phyloP scores from a whole-genome alignment of 92 coral and sea anemone genomes.

The Pocillopora grandis region DNA sequence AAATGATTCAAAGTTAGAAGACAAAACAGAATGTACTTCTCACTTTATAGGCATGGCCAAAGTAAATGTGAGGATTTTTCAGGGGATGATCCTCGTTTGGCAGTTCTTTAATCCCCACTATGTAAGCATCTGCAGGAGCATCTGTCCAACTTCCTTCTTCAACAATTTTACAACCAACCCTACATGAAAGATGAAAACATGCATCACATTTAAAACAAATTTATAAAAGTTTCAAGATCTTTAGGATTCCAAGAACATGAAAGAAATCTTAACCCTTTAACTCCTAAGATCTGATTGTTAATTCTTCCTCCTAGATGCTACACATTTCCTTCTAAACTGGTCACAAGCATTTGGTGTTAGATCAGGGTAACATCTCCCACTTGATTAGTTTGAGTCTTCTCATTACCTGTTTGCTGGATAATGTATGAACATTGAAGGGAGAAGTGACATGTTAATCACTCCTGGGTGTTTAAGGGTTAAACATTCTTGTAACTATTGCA shows the following conservation, averaged over 20 bases:
- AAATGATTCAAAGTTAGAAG: background rate
- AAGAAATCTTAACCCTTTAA: background rate
- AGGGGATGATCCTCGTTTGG: slow-evolving; percentile 33
- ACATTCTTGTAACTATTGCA: background rate
- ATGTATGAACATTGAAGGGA: no score
- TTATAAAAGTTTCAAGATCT: no score
- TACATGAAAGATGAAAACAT: background rate
- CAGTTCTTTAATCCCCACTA: slow-evolving; percentile 58
- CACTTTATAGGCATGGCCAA: slow-evolving; percentile 70
- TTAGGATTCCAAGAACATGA: background rate
- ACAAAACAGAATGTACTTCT: background rate
- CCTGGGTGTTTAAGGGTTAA: no score
- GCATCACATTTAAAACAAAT: background rate
- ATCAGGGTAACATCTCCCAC: no score
- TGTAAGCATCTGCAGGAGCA: slow-evolving; percentile 51
- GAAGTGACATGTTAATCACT: no score
- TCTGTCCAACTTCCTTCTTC: slow-evolving; percentile 52
- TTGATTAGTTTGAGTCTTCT: no score
- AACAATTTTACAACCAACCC: slow-evolving; percentile 59
- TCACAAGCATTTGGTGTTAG: no score
- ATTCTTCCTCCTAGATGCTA: no score
- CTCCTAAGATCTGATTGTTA: no score
- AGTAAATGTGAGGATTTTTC: slow-evolving; percentile 48
- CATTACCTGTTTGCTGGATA: no score
- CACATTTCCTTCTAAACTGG: no score